These are phyloP conservation scores for Gephyroberyx darwinii DNA, from an alignment of 2,797 vertebrate species.

Conservation along the genomic window DNA sequence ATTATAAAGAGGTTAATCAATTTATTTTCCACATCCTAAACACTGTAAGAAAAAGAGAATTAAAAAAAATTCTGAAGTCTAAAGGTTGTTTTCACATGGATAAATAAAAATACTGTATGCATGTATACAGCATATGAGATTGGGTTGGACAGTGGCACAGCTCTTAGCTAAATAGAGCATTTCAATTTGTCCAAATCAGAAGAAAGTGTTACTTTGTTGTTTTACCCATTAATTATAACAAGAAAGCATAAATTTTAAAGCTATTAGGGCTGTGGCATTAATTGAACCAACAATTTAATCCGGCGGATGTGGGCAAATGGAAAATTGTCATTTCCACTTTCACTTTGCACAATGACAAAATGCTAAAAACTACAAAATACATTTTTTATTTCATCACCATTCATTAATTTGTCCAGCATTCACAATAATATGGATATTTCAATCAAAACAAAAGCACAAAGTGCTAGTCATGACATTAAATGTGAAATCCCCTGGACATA, in stretches of 20 bases:
- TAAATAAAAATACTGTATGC: conserved; percentile 15
- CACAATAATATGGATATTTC: conserved; percentile 11
- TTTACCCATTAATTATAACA: neutral
- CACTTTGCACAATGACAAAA: neutral
- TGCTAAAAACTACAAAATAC: neutral
- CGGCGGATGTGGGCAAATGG: neutral
- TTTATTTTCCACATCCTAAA: conserved; percentile 33
- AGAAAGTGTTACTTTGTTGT: conserved; percentile 4
- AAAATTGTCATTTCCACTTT: neutral
- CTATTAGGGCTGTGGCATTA: too few relatives aligned
- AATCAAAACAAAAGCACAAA: conserved; percentile 6
- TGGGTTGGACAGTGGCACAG: too few relatives aligned
- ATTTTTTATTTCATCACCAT: neutral
- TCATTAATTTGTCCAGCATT: conserved; percentile 19
- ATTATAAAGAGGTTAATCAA: conserved; percentile 30
- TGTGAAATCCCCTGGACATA: neutral
- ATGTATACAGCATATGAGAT: neutral
- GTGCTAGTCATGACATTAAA: conserved; percentile 5
- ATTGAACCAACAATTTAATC: too few relatives aligned
- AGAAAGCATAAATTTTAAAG: too few relatives aligned
- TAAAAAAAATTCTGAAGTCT: conserved; percentile 39
- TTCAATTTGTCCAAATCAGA: conserved; percentile 8
- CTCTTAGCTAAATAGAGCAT: neutral
- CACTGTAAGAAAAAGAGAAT: conserved; percentile 11
- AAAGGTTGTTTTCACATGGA: conserved; percentile 27